Evolutionary conservation across 2,113 vertebrate species (phyloP).

Genomic region (Falco punctatus): DNA sequence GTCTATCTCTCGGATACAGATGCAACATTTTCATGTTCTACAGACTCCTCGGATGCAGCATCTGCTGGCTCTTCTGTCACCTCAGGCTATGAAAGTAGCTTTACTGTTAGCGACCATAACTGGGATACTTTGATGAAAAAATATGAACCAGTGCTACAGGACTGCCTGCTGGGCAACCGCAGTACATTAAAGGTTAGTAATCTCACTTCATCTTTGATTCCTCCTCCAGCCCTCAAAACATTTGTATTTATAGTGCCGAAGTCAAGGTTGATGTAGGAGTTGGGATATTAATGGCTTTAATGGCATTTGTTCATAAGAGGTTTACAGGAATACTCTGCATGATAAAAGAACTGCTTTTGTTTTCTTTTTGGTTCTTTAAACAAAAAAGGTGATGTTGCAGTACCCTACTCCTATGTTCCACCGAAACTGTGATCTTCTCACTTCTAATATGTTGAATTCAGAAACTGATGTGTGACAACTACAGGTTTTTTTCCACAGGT

Average conservation of each 20-base stretch:
- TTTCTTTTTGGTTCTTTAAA: neutral
- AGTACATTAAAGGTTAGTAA: conserved; percentile 81
- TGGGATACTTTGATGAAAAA: conserved; percentile 82
- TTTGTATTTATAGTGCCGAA: neutral
- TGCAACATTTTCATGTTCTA: conserved; percentile 60
- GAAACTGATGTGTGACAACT: too few species aligned
- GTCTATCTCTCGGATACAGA: conserved; percentile 69
- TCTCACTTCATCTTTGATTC: neutral
- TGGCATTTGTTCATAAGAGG: neutral
- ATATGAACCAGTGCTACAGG: conserved; percentile 81
- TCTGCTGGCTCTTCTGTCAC: conserved; percentile 80
- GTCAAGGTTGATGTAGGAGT: neutral
- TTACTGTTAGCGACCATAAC: conserved; percentile 52
- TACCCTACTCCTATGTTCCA: neutral
- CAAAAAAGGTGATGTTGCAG: neutral
- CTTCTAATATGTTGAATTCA: neutral
- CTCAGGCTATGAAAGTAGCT: conserved; percentile 80
- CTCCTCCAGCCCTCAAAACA: neutral
- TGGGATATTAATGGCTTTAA: neutral
- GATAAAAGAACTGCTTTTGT: neutral
- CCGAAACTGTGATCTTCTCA: neutral
- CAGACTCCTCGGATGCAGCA: conserved; percentile 73
- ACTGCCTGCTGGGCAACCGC: conserved; percentile 81
- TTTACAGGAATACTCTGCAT: neutral
- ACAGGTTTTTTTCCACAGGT: neutral